Base-by-base conservation (phyloP, 2,113 vertebrate genomes). In the Todiramphus saurophagus region DNA sequence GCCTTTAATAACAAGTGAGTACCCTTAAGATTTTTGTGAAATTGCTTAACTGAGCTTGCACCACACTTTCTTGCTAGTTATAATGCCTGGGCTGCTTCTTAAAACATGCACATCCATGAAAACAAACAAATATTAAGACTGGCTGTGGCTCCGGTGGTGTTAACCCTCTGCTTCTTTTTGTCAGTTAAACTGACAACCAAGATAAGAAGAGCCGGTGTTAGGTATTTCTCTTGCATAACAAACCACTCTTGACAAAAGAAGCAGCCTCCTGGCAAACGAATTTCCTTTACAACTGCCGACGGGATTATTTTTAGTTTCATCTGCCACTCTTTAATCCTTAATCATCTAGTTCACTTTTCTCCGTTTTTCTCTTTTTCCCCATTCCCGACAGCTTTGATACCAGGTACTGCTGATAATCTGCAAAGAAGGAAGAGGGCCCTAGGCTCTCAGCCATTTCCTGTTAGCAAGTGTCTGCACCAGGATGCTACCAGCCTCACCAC, bases 141-240 rank as follows among this genome's bases (percentile, higher is more conserved):
- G 59, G 90, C 87, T 63, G 75, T 41, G 76, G 55, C 93, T 95
- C 81, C 94, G 87, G 92, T 58, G 81, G 89, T 95, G 94, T 94
- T 96, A 97, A 96, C 94, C 87, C 88, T 37, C 63, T 84, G 94
- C 83, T 96, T 78, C 90, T 95, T 96, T 97, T 96, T 96, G 97
- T 97, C 97, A 97, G 97, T 97, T 97, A 91, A 97, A 97, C 96
- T 97, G 97, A 97, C 96, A 95, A 88, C 77, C 81, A 82, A 97
- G 97, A 97, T 97, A 97, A 97, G 96, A 97, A 17, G 94, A 93
- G 92, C 93, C 78, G 86, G 96, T 97, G 95, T 89, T 75, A 41
- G 89, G 93, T 95, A 96, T 96, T 91, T 95, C 95, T 94, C 96
- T 97, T 97, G 96, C 97, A 97, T 93, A 97, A 97, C 95, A 97